These are phyloP conservation scores for Dolichopus griseipennis DNA, from an alignment of 2,888 invertebrate genomes.

Conservation along the genomic window DNA sequence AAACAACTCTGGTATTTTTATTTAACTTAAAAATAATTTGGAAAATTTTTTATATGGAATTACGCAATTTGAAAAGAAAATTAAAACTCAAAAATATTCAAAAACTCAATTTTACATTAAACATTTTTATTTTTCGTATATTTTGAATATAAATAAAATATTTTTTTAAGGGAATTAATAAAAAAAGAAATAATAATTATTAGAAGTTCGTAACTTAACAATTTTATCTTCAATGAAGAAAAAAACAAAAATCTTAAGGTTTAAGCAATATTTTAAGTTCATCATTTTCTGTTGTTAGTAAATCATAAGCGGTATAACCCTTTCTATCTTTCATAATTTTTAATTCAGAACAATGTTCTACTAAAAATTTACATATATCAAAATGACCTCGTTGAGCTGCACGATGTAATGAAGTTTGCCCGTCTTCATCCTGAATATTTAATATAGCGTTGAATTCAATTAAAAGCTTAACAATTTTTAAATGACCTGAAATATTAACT, in stretches of 20 bases:
- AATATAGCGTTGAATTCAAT: slow-evolving; percentile 55
- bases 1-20: no score
- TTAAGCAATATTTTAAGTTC: slow-evolving; percentile 16
- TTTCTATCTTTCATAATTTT: slow-evolving; percentile 42
- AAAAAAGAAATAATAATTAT: no score
- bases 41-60: no score
- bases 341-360: slow-evolving; percentile 30
- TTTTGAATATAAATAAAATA: no score
- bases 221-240: neutral
- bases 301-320: slow-evolving; percentile 44
- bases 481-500: slow-evolving; percentile 49
- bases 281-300: slow-evolving; percentile 28
- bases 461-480: slow-evolving; percentile 57
- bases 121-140: no score
- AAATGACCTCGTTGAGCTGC: slow-evolving; percentile 52
- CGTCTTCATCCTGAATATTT: slow-evolving; percentile 63
- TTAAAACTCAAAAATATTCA: no score
- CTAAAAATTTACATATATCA: slow-evolving; percentile 34
- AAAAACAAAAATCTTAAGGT: neutral
- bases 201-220: neutral
- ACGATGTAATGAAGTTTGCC: slow-evolving; percentile 71
- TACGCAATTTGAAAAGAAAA: no score
- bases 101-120: no score
- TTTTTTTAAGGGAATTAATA: no score
- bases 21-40: no score